Evolutionary conservation across 2,113 vertebrate species (phyloP).

Genomic region (Circaetus cinerascens): DNA sequence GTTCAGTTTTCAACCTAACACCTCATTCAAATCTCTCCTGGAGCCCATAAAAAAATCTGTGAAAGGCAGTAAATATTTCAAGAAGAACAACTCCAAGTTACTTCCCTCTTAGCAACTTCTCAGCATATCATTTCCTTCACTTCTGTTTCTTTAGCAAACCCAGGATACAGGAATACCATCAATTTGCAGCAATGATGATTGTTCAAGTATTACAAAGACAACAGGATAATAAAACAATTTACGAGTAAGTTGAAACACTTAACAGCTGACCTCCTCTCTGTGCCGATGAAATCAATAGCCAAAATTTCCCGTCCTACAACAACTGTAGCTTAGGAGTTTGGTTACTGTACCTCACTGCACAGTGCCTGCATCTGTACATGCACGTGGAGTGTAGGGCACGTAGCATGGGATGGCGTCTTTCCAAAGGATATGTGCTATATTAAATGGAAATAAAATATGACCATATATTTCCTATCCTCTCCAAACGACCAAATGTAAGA

Average conservation of each 20-base stretch:
- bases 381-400: neutral
- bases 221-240: neutral
- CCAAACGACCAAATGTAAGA: neutral
- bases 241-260: neutral
- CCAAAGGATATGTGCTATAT: neutral
- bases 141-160: neutral
- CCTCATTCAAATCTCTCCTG: conserved; percentile 50
- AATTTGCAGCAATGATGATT: neutral
- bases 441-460: neutral
- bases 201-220: neutral
- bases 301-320: neutral
- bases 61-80: conserved; percentile 54
- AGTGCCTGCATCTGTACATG: neutral
- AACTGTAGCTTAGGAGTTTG: neutral
- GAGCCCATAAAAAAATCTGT: conserved; percentile 50
- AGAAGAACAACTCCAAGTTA: neutral
- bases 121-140: neutral
- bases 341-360: neutral
- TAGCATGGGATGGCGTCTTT: neutral
- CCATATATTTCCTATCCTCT: neutral
- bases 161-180: neutral
- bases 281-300: neutral
- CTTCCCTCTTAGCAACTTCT: neutral
- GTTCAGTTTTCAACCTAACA: conserved; percentile 58
- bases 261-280: neutral